phyloP scores from a whole-genome alignment of 2,797 vertebrate species.

The Premnoplex brunnescens region DNA sequence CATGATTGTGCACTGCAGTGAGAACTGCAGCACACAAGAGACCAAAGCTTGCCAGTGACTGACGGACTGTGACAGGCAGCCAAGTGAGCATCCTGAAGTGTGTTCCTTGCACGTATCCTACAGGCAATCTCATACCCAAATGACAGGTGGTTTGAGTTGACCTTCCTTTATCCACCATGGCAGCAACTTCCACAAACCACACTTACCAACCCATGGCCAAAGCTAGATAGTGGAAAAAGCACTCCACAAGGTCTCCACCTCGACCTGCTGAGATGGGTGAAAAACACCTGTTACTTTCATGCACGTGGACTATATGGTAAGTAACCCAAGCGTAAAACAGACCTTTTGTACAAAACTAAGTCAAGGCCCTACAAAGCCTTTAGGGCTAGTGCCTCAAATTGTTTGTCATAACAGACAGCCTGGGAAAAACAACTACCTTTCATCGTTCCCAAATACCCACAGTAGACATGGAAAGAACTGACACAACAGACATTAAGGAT shows the following conservation, averaged over 20 bases:
- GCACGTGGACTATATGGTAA: accelerated
- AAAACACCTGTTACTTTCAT: background rate
- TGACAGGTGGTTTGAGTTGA: background rate
- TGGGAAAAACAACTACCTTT: background rate
- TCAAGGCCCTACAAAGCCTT: background rate
- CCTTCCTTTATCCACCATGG: background rate
- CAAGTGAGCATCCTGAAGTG: accelerated
- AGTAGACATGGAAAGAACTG: background rate
- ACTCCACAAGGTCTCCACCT: background rate
- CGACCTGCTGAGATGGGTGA: background rate
- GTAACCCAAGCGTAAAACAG: background rate
- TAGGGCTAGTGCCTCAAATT: background rate
- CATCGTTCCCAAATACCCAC: background rate
- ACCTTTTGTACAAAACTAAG: background rate
- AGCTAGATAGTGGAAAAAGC: background rate
- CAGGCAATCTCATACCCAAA: background rate
- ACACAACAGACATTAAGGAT: background rate
- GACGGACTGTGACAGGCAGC: background rate
- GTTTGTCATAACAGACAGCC: background rate
- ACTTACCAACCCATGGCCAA: background rate
- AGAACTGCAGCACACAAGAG: background rate
- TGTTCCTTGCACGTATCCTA: background rate
- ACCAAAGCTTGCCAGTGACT: background rate
- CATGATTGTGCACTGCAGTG: background rate
- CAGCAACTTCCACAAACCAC: background rate